Base-by-base conservation (phyloP, 1,140 invertebrate genomes). In the Pseudoatta argentina region DNA sequence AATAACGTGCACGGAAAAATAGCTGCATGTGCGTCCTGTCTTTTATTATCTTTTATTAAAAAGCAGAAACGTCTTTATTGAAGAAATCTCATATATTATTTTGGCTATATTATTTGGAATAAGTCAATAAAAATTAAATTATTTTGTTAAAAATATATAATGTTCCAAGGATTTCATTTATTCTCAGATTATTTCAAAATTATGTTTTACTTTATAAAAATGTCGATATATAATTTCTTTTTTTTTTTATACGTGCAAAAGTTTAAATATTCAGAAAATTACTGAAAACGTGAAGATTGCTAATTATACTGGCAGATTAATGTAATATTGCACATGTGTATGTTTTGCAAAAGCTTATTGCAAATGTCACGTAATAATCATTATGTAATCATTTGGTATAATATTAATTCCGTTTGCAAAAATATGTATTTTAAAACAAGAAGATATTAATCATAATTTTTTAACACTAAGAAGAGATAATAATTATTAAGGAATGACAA, bases 281-380 rank as follows among this genome's bases (percentile, higher is more conserved):
- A 3, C n/a, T 48, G 73, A 21, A 44, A 73, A 85, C 24, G 55
- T 21, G 67, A 64, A 44, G 5, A 79, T 39, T 79, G 51, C 69
- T 81, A 63, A 89, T 88, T 89, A 88, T 55, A 89, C 78, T 76
- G 61, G 67, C 73, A 75, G 66, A 89, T 88, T 88, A 88, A 77
- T 66, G 27, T 88, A 88, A 78, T 85, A 77, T 48, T 61, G 30
- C 78, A 64, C 34, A 53, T 55, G 55, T 34, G n/a, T 27, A 21
- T 87, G 21, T 48, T 82, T 34, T 14, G 63, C 44, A 27, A 85
- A 87, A 87, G 72, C 48, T 89, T 75, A 48, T 27, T 51, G 48
- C 27, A 64, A 83, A 67, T 73, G 48, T 14, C n/a, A 55, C 16
- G 53, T 12, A 34, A 34, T 34, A 34, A 34, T 34, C 30, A 34